Conservation (phyloP, 2,797 vertebrate species). For the Lacerta viridis region DNA sequence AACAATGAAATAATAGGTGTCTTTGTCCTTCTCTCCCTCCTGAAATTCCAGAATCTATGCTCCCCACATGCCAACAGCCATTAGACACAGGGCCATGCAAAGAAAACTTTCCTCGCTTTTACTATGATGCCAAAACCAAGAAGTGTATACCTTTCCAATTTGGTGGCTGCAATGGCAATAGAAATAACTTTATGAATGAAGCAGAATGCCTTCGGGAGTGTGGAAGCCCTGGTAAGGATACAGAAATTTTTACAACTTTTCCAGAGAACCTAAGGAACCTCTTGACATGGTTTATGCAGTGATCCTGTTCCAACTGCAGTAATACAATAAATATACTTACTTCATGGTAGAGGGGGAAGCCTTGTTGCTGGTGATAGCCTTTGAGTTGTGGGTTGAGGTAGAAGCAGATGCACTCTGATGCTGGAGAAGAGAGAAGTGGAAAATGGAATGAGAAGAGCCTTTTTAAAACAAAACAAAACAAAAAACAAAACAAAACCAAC, state of each 20-base stretch:
- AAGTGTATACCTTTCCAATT: slow-evolving; percentile 2
- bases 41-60: neutral
- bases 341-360: neutral
- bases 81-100: neutral
- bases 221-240: neutral
- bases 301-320: neutral
- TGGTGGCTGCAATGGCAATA: slow-evolving; percentile 17
- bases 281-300: neutral
- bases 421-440: neutral
- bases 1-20: neutral
- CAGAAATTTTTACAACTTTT: neutral
- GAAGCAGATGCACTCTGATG: neutral
- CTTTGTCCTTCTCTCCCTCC: neutral
- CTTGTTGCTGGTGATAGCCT: neutral
- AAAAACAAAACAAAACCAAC: no score
- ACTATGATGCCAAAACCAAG: neutral
- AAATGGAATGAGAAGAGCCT: neutral
- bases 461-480: no score
- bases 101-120: neutral
- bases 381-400: neutral
- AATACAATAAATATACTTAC: neutral
- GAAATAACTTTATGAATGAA: neutral
- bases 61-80: neutral
- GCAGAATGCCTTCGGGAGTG: neutral
- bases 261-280: neutral